Percentiles rank a stretch among this genome's conserved stretches.
phyloP scores from a whole-genome alignment of 2,113 vertebrate genomes.

The Eptesicus fuscus region DNA sequence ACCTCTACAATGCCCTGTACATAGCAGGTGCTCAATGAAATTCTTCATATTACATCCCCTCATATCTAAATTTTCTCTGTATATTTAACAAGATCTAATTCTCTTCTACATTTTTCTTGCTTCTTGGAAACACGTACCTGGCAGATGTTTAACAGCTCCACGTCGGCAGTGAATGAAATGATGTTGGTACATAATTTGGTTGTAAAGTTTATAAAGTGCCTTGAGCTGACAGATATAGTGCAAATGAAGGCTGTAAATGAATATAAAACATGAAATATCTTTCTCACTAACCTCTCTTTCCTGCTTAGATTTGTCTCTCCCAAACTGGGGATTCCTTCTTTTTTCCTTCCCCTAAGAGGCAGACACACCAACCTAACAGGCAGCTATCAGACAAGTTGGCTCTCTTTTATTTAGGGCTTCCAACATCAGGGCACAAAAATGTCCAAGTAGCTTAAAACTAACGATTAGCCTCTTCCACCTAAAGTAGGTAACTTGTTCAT shows the following conservation, averaged over 20 bases:
- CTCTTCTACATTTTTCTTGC: background rate
- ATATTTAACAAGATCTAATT: constrained; percentile 40
- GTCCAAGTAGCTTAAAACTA: background rate
- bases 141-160: constrained; percentile 61
- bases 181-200: constrained; percentile 54
- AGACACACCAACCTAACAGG: background rate
- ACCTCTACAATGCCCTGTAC: background rate
- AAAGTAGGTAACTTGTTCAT: background rate
- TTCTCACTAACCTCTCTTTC: background rate
- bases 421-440: background rate
- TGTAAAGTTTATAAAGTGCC: constrained; percentile 63
- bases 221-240: constrained; percentile 49
- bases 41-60: background rate
- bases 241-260: constrained; percentile 42
- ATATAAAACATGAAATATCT: constrained; percentile 58
- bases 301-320: background rate
- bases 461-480: background rate
- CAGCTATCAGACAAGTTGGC: background rate
- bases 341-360: background rate
- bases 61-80: background rate
- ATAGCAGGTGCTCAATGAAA: background rate
- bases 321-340: background rate
- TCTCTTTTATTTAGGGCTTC: background rate
- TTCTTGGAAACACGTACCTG: constrained; percentile 44
- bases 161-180: constrained; percentile 45